Evolutionary conservation across 1,140 invertebrate species (phyloP).

Genomic region (Lanistes nyassanus): DNA sequence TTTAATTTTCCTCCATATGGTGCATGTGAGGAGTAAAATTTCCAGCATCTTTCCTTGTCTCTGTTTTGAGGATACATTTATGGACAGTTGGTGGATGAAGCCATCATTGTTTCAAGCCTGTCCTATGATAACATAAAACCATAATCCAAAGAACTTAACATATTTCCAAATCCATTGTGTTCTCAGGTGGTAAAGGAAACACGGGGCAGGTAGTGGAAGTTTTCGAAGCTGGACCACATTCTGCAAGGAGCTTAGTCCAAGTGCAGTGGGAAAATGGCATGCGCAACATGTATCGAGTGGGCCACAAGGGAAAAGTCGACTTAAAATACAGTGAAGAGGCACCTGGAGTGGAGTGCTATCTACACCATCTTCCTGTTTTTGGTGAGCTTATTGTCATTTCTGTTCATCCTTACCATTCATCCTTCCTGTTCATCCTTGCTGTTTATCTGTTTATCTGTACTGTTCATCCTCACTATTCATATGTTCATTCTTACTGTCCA

Average conservation of each 20-base stretch:
- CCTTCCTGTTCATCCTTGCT: neutral
- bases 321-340: slow-evolving; percentile 79
- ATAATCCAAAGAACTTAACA: no score
- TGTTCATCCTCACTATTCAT: neutral
- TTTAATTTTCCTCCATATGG: no score
- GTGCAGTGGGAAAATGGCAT: slow-evolving; percentile 72
- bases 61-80: no score
- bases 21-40: no score
- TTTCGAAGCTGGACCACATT: slow-evolving; percentile 85
- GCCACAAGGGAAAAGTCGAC: slow-evolving; percentile 88
- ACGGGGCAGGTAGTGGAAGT: slow-evolving; percentile 81
- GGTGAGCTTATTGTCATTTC: slow-evolving; percentile 65
- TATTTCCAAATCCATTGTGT: neutral
- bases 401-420: no score
- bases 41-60: no score
- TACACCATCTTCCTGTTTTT: slow-evolving; percentile 82
- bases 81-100: no score
- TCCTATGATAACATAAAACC: no score
- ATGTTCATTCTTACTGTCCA: neutral
- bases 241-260: slow-evolving; percentile 84
- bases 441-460: neutral
- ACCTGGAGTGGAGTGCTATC: slow-evolving; percentile 78
- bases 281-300: slow-evolving; percentile 78
- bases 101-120: no score
- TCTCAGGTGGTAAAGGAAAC: slow-evolving; percentile 70